Conservation (phyloP, 2,797 vertebrate genomes). For the Cossypha niveicapilla region DNA sequence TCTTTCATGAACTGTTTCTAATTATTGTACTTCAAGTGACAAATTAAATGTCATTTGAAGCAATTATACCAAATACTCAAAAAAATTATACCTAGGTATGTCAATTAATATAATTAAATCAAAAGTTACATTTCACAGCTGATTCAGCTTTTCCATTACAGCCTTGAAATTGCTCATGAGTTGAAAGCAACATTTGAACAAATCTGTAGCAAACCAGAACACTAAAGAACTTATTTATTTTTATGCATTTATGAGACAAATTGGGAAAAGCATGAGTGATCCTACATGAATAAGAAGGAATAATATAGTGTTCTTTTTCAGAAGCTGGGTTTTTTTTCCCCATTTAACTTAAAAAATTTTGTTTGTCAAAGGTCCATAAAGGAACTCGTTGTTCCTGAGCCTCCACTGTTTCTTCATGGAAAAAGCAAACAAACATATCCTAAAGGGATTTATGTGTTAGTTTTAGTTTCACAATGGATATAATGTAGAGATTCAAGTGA, state of each 20-base stretch:
- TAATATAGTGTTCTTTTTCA: background rate
- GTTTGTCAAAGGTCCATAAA: slow-evolving; percentile 8
- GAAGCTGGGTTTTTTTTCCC: background rate
- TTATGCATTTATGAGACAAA: background rate
- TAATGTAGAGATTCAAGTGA: background rate
- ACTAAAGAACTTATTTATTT: background rate
- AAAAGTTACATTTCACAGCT: slow-evolving; percentile 56
- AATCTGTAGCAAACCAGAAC: slow-evolving; percentile 2
- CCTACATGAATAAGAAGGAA: background rate
- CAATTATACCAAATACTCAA: slow-evolving; percentile 73
- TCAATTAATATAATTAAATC: slow-evolving; percentile 74
- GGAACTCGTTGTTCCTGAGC: background rate
- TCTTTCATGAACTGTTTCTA: slow-evolving; percentile 74
- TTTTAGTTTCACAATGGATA: slow-evolving; percentile 27
- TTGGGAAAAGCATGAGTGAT: background rate
- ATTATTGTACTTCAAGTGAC: slow-evolving; percentile 75
- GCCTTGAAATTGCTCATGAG: background rate
- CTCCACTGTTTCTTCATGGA: background rate
- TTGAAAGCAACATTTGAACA: slow-evolving; percentile 28
- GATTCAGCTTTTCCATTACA: slow-evolving; percentile 61
- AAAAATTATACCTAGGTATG: slow-evolving; percentile 71
- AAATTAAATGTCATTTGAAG: slow-evolving; percentile 78
- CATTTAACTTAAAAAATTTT: background rate
- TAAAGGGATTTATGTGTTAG: slow-evolving; percentile 23
- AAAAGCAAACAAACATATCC: slow-evolving; percentile 46